phyloP scores from a whole-genome alignment of 1,140 invertebrate species.

The Drosophila azteca region DNA sequence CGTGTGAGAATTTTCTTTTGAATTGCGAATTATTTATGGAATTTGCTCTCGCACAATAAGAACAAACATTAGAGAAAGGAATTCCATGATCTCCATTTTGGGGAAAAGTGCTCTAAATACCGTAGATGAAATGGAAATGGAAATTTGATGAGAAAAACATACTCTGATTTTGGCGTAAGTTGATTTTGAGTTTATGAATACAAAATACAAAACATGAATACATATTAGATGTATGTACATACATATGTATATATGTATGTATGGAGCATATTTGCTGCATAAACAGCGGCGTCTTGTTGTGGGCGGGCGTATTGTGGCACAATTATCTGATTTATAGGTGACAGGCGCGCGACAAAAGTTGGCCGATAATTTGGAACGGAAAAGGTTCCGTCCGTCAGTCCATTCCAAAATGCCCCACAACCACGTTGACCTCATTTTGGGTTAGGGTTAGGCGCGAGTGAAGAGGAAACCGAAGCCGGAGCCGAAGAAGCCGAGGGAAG shows the following conservation, averaged over 20 bases:
- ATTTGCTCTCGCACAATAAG: slow-evolving; percentile 42
- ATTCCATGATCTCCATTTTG: slow-evolving; percentile 1
- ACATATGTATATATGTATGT: no score
- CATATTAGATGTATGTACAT: no score
- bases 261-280: slow-evolving; percentile 13
- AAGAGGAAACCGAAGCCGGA: slow-evolving; percentile 4
- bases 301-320: slow-evolving; percentile 57
- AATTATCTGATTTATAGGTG: slow-evolving; percentile 78
- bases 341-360: slow-evolving; percentile 74
- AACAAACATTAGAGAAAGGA: background rate
- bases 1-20: slow-evolving; percentile 51
- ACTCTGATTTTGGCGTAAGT: background rate
- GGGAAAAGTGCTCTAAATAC: background rate
- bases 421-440: slow-evolving; percentile 73
- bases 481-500: slow-evolving; percentile 5
- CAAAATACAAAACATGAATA: slow-evolving; percentile 2
- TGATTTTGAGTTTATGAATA: slow-evolving; percentile 16
- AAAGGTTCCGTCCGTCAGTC: slow-evolving; percentile 29
- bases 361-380: slow-evolving; percentile 70
- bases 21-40: slow-evolving; percentile 44
- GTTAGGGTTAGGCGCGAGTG: slow-evolving; percentile 17
- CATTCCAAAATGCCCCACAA: slow-evolving; percentile 54
- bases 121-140: background rate
- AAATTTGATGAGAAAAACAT: slow-evolving; percentile 1
- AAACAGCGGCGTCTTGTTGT: slow-evolving; percentile 9